Evolutionary conservation across 1,140 invertebrate species (phyloP).

Genomic region (Eumeta japonica): DNA sequence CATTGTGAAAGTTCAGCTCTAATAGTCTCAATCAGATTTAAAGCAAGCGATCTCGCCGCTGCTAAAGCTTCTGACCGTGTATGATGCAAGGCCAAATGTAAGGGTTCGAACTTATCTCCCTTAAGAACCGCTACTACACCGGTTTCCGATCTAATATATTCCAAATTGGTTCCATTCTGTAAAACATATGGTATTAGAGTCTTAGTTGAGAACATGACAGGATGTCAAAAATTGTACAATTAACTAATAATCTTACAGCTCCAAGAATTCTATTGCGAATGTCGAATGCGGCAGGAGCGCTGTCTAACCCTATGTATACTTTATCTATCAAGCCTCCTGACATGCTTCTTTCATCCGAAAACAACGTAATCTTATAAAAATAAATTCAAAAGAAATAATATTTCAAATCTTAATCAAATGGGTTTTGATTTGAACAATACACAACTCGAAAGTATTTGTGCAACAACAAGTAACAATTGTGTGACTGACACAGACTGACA

Average conservation of each 20-base stretch:
- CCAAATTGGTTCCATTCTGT: slow-evolving; percentile 68
- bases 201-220: slow-evolving; percentile 7
- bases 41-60: slow-evolving; percentile 70
- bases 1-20: slow-evolving; percentile 70
- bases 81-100: slow-evolving; percentile 78
- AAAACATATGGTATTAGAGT: slow-evolving; percentile 15
- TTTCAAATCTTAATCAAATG: no score
- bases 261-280: slow-evolving; percentile 73
- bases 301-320: slow-evolving; percentile 74
- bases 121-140: slow-evolving; percentile 72
- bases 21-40: slow-evolving; percentile 79
- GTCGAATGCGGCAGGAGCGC: slow-evolving; percentile 73
- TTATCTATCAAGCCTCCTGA: slow-evolving; percentile 64
- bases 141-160: slow-evolving; percentile 76
- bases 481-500: no score
- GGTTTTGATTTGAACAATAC: no score
- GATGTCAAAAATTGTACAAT: slow-evolving; percentile 6
- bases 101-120: slow-evolving; percentile 76
- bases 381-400: no score
- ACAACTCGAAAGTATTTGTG: no score
- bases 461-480: no score
- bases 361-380: no score
- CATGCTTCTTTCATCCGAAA: slow-evolving; percentile 38
- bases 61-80: slow-evolving; percentile 67
- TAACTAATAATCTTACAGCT: slow-evolving; percentile 33